Conservation (phyloP, 2,797 vertebrate genomes). For the Microtus californicus region DNA sequence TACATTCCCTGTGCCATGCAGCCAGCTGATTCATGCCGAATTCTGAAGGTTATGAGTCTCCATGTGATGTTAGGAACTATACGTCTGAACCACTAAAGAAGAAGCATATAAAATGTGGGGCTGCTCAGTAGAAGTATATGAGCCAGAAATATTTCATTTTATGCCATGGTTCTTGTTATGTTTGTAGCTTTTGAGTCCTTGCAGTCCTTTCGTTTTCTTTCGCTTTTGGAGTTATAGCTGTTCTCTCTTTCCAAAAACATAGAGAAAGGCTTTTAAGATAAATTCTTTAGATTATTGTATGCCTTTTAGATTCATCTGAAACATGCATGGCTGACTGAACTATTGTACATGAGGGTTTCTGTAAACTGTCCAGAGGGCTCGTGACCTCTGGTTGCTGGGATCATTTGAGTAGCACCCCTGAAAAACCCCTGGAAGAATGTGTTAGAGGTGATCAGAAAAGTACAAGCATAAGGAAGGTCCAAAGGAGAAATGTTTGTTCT, state of each 20-base stretch:
- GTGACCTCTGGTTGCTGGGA: neutral
- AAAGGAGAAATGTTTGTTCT: neutral
- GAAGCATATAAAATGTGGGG: constrained; percentile 61
- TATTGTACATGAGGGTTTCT: neutral
- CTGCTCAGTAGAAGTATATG: constrained; percentile 53
- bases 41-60: constrained; percentile 76
- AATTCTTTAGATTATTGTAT: constrained; percentile 38
- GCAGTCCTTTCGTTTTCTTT: constrained; percentile 44
- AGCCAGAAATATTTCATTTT: constrained; percentile 75
- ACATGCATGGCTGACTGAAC: constrained; percentile 27
- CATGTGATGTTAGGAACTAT: constrained; percentile 69
- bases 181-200: constrained; percentile 68
- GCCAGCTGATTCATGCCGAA: constrained; percentile 71
- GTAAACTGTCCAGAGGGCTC: neutral
- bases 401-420: neutral
- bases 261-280: constrained; percentile 42
- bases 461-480: neutral
- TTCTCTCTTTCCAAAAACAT: constrained; percentile 45
- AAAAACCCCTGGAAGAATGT: neutral
- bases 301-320: constrained; percentile 59
- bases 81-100: constrained; percentile 65
- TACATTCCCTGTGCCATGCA: constrained; percentile 61
- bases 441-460: neutral
- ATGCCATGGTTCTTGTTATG: neutral
- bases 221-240: constrained; percentile 60